A percentile compares a stretch with the other conserved stretches of the same genome.
Evolutionary conservation across 2,888 invertebrate species (phyloP).

Genomic region (Gymnoscelis rufifasciata): DNA sequence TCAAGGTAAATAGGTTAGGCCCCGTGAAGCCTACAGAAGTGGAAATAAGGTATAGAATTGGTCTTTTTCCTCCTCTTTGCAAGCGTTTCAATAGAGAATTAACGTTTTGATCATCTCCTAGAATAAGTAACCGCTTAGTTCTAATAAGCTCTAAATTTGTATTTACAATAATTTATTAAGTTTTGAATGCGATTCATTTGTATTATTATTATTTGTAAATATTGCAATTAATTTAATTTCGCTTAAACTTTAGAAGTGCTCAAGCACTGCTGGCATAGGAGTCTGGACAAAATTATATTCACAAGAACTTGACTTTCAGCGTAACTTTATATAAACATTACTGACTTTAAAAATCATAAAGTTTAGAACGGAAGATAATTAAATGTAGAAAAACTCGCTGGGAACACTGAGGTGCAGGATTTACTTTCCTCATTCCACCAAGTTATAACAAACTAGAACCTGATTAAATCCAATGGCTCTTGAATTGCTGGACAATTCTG

Average conservation of each 20-base stretch:
- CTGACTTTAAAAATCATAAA: too few relatives aligned
- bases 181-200: conserved; percentile 11
- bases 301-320: too few relatives aligned
- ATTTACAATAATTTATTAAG: conserved; percentile 6
- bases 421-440: too few relatives aligned
- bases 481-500: too few relatives aligned
- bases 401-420: too few relatives aligned
- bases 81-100: conserved; percentile 1
- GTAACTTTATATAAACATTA: too few relatives aligned
- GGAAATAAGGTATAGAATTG: not conserved
- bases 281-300: not conserved
- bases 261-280: not conserved
- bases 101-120: conserved; percentile 2
- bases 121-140: conserved; percentile 5
- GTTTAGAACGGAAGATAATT: too few relatives aligned
- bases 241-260: conserved; percentile 11
- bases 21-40: too few relatives aligned
- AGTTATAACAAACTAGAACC: too few relatives aligned
- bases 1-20: too few relatives aligned
- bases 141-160: not conserved
- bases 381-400: too few relatives aligned
- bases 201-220: conserved; percentile 9
- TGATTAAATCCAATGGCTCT: too few relatives aligned
- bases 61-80: conserved; percentile 10
- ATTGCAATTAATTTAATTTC: conserved; percentile 5